phyloP scores from a whole-genome alignment of 2,113 vertebrate species.

The Myrmecobius fasciatus region DNA sequence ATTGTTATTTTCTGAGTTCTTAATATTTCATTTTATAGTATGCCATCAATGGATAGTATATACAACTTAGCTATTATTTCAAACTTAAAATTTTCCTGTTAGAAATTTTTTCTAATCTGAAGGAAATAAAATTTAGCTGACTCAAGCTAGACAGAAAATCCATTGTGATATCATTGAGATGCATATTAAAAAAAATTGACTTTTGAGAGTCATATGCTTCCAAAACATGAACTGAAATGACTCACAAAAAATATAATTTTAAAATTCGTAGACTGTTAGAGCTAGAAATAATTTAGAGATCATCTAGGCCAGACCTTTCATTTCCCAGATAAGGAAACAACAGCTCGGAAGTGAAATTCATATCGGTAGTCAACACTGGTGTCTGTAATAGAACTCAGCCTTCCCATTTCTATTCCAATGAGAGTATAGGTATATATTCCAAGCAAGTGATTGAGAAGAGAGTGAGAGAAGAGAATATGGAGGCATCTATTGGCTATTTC shows the following conservation, averaged over 20 bases:
- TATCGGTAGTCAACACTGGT: not conserved
- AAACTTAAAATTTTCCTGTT: not conserved
- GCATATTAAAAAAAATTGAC: not conserved
- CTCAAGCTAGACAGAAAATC: not conserved
- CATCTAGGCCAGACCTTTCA: not conserved
- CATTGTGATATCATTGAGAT: not conserved
- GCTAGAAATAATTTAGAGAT: not conserved
- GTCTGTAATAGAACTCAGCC: not conserved
- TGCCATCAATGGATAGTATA: not conserved
- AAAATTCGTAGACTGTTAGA: not conserved
- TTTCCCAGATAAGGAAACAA: not conserved
- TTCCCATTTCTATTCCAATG: not conserved
- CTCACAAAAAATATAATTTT: conserved; percentile 1
- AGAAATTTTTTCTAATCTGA: not conserved
- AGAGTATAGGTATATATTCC: not conserved
- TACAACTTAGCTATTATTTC: not conserved
- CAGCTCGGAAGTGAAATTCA: not conserved
- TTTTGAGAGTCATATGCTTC: not conserved
- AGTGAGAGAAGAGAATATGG: too few relatives aligned
- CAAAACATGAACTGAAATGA: not conserved
- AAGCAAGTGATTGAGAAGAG: too few relatives aligned
- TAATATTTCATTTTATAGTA: not conserved
- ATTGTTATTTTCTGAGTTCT: too few relatives aligned
- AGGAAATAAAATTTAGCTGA: not conserved
- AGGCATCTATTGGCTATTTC: too few relatives aligned